Evolutionary conservation across 2,113 vertebrate species (phyloP).

Genomic region (Sorex fumeus): DNA sequence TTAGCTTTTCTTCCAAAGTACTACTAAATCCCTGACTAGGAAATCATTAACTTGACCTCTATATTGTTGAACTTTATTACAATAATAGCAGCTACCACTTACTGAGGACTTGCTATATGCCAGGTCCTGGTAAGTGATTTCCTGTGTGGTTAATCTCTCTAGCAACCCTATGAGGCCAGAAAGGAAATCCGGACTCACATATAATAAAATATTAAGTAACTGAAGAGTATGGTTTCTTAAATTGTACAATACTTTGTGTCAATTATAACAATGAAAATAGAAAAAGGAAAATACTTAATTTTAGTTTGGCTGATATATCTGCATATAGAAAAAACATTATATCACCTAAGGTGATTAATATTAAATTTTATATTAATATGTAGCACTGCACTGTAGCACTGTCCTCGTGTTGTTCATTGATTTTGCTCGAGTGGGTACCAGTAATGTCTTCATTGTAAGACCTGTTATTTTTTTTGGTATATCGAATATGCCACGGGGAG

Average conservation of each 20-base stretch:
- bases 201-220: constrained; percentile 54
- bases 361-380: constrained; percentile 4
- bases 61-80: constrained; percentile 58
- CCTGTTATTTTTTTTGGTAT: too few relatives aligned
- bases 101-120: constrained; percentile 39
- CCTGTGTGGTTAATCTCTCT: constrained; percentile 67
- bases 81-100: constrained; percentile 53
- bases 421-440: too few relatives aligned
- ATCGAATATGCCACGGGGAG: too few relatives aligned
- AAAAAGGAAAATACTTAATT: not conserved
- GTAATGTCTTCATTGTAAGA: too few relatives aligned
- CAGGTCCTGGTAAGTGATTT: constrained; percentile 44
- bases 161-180: constrained; percentile 42
- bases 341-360: constrained; percentile 24
- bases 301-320: constrained; percentile 8
- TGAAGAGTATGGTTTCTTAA: constrained; percentile 35
- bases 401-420: too few relatives aligned
- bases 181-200: constrained; percentile 36
- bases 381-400: too few relatives aligned
- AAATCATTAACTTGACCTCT: constrained; percentile 71
- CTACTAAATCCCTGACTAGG: not conserved
- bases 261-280: constrained; percentile 32
- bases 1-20: constrained; percentile 21
- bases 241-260: not conserved
- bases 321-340: not conserved